Evolutionary conservation across 2,113 vertebrate genomes (phyloP).

Genomic region (Dipodomys stephensi): DNA sequence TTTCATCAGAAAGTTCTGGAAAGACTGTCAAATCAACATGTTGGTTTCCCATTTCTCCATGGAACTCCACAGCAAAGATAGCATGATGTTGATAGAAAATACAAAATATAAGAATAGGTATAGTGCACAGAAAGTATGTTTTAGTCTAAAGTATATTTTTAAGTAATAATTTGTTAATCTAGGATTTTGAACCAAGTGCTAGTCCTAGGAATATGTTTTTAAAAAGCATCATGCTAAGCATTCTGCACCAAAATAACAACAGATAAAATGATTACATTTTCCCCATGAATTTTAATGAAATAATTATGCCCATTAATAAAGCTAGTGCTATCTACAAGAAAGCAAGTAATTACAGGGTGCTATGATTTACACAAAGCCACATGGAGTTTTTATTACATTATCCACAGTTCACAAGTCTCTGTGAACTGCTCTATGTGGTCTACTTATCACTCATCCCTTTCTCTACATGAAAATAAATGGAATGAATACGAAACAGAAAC

Average conservation of each 20-base stretch:
- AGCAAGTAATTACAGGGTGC: constrained; percentile 60
- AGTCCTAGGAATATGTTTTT: constrained; percentile 34
- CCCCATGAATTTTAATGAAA: constrained; percentile 71
- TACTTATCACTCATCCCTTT: constrained; percentile 19
- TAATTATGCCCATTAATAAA: constrained; percentile 70
- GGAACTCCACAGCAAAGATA: background rate
- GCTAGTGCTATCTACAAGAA: constrained; percentile 48
- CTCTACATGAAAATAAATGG: constrained; percentile 18
- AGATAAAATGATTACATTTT: constrained; percentile 54
- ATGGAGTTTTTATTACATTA: constrained; percentile 73
- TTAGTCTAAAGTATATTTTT: constrained; percentile 56
- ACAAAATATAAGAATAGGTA: constrained; percentile 23
- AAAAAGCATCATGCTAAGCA: constrained; percentile 65
- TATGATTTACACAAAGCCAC: constrained; percentile 66
- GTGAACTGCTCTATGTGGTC: constrained; percentile 40
- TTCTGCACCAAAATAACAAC: constrained; percentile 54
- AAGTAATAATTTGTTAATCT: constrained; percentile 59
- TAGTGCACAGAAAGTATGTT: constrained; percentile 9
- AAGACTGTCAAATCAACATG: background rate
- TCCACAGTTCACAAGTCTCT: constrained; percentile 74
- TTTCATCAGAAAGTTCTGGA: constrained; percentile 48
- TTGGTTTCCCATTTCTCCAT: background rate
- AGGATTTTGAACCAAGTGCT: constrained; percentile 46
- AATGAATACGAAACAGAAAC: constrained; percentile 40
- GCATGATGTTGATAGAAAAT: constrained; percentile 15